phyloP scores from a whole-genome alignment of 1,140 invertebrate species.

The Neocloeon triangulifer region DNA sequence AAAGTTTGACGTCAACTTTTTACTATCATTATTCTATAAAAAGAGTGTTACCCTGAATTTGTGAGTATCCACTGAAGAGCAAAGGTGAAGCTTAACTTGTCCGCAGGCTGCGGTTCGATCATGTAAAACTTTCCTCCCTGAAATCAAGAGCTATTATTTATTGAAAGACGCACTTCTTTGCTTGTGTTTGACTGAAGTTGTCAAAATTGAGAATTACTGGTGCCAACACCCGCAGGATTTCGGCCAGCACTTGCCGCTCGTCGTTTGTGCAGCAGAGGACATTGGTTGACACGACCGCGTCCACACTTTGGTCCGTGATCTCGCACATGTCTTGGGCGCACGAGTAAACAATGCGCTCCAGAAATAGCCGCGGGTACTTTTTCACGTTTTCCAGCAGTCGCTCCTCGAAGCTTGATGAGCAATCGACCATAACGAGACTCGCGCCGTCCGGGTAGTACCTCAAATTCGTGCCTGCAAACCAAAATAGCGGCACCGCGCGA shows the following conservation, averaged over 20 bases:
- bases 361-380: conserved; percentile 12
- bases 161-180: no score
- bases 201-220: conserved; percentile 11
- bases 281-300: conserved; percentile 14
- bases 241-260: conserved; percentile 10
- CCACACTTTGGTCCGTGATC: conserved; percentile 11
- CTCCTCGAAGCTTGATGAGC: conserved; percentile 12
- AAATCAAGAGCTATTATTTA: no score
- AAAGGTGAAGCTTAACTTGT: neutral
- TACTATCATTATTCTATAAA: no score
- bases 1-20: no score
- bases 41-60: no score
- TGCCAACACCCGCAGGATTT: conserved; percentile 15
- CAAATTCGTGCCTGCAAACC: conserved; percentile 13
- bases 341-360: conserved; percentile 11
- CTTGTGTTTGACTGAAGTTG: no score
- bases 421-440: conserved; percentile 14
- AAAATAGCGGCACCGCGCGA: no score
- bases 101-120: neutral
- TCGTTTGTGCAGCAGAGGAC: conserved; percentile 14
- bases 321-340: conserved; percentile 12
- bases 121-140: conserved; percentile 1
- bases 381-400: conserved; percentile 10
- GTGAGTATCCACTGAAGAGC: neutral
- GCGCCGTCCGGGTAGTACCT: conserved; percentile 14